Percentiles rank a stretch among this genome's conserved stretches.
Conservation (phyloP, 2,113 vertebrate species). For the Anser brachyrhynchus region DNA sequence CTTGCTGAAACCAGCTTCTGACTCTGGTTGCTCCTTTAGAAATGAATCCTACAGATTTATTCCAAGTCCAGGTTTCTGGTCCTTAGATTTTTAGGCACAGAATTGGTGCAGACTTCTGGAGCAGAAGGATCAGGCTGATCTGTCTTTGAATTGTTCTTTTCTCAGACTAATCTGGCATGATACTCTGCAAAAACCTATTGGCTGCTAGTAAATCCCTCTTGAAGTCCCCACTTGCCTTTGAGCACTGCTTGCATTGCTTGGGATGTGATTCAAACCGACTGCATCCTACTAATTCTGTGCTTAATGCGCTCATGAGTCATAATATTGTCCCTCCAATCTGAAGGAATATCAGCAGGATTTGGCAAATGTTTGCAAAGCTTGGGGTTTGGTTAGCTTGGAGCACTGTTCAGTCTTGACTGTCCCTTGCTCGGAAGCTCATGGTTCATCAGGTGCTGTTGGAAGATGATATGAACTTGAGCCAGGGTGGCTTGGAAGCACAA, state of each 20-base stretch:
- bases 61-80: neutral
- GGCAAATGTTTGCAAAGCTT: neutral
- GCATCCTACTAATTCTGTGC: neutral
- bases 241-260: neutral
- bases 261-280: neutral
- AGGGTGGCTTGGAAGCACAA: neutral
- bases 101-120: neutral
- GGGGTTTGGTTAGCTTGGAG: neutral
- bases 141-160: neutral
- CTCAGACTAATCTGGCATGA: neutral
- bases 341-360: neutral
- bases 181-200: neutral
- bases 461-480: accelerated
- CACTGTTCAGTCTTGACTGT: neutral
- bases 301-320: neutral
- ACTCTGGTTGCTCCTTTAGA: neutral
- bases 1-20: neutral
- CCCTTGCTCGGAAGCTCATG: neutral
- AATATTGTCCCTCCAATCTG: neutral
- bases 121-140: neutral
- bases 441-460: neutral
- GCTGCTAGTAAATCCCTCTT: neutral
- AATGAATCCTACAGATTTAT: neutral
- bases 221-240: neutral
- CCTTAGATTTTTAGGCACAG: neutral